Evolutionary conservation across 2,797 vertebrate species (phyloP), one percentile per base, ranked within the genome.

Genomic region (Ispidina picta): DNA sequence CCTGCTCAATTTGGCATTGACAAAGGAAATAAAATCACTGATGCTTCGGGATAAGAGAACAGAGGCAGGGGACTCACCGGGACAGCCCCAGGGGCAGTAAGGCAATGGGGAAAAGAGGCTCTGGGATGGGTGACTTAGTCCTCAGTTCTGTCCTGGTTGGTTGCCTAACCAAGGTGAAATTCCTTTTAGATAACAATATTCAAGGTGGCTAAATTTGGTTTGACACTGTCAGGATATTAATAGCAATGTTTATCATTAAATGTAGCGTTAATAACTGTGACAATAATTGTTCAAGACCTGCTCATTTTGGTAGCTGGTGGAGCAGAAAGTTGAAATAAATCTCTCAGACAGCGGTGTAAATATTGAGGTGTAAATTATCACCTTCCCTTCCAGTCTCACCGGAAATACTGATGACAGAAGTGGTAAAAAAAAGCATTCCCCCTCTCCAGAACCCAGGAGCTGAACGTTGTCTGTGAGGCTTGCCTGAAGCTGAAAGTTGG

Each of bases 231-330:
- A 43, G 54, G 39, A 12, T 44, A 62, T 39, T 62, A 76, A 68
- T 12, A 79, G 43, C 8, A 16, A 10, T 69, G 20, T 71, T 88
- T 58, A 65, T 64, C 19, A 23, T 17, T 14, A 3, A 25, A 63
- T 77, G 8, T 51, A 29, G 6, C 17, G 31, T 60, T 74, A 70
- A n/a, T 48, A 73, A 37, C 10, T 1, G 0, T n/a, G 44, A 22
- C n/a, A 66, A 28, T 74, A 69, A 29, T 7, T 17, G 8, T 17
- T 72, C 5, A 13, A 39, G 15, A 73, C 12, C 35, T 60, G 52
- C 10, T 26, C 1, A 0, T 64, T 60, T 18, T 2, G 10, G 33
- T 22, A 70, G 22, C 22, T 59, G 35, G 10, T 41, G n/a, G 12
- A 70, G 35, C 37, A 77, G 26, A 71, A 71, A 58, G 49, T 6